A percentile compares a stretch with the other conserved stretches of the same genome.
phyloP scores from a whole-genome alignment of 2,888 invertebrate species.

The Yponomeuta malinellus region DNA sequence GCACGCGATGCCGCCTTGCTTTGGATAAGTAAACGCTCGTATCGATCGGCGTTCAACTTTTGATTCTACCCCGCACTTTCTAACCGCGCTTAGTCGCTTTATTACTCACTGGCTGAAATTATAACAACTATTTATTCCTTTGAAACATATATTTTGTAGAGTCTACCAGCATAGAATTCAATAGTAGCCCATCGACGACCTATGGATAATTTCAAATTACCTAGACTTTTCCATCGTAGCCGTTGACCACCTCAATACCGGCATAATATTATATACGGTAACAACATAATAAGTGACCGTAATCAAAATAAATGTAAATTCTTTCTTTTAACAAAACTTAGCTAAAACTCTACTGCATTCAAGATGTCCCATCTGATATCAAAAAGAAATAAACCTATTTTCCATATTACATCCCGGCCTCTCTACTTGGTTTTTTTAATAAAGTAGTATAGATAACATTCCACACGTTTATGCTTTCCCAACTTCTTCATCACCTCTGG shows the following conservation, averaged over 20 bases:
- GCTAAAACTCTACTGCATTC: neutral
- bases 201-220: no score
- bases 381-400: neutral
- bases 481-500: no score
- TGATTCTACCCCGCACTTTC: neutral
- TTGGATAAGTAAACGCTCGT: constrained; percentile 61
- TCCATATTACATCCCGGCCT: neutral
- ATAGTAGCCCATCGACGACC: no score
- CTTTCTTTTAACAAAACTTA: neutral
- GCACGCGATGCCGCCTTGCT: constrained; percentile 69
- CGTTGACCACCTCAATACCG: no score
- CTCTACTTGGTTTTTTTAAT: no score
- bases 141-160: neutral
- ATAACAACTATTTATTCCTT: neutral
- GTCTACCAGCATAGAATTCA: neutral
- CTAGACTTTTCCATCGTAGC: no score
- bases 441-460: no score
- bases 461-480: no score
- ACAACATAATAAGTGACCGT: no score
- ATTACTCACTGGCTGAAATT: neutral
- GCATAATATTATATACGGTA: no score
- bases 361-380: neutral
- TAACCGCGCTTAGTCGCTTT: neutral
- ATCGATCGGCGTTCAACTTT: constrained; percentile 44
- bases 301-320: no score